Evolutionary conservation across 2,888 invertebrate species (phyloP).

Genomic region (Tiliacea citrago): DNA sequence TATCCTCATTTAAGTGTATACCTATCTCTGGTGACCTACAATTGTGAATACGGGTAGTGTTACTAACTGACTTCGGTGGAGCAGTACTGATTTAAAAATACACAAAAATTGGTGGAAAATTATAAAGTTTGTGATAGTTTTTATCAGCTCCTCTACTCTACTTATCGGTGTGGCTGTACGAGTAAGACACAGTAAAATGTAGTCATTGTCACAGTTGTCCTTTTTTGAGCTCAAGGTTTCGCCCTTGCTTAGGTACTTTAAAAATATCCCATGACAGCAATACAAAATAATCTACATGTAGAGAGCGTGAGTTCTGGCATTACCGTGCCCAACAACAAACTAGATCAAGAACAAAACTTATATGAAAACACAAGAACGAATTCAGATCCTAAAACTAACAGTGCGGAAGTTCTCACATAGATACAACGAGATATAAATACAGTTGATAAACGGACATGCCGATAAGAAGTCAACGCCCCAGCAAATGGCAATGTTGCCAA

Average conservation of each 20-base stretch:
- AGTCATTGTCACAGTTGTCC: not conserved
- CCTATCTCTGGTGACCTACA: not conserved
- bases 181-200: not conserved
- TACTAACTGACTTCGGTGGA: not conserved
- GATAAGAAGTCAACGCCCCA: slow-evolving; percentile 63
- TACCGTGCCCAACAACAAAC: not conserved
- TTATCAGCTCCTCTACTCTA: not conserved
- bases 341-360: slow-evolving; percentile 19
- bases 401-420: slow-evolving; percentile 42
- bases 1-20: slow-evolving; percentile 31
- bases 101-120: not conserved
- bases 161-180: not conserved
- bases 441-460: slow-evolving; percentile 54
- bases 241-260: not conserved
- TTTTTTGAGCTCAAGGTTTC: not conserved
- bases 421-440: slow-evolving; percentile 31
- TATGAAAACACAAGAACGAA: slow-evolving; percentile 20
- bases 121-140: not conserved
- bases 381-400: slow-evolving; percentile 46
- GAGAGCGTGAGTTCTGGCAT: not conserved
- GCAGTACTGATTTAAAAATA: not conserved
- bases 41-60: not conserved
- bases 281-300: not conserved
- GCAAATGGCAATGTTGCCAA: slow-evolving; percentile 58
- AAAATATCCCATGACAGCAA: not conserved